Evolutionary conservation across 2,113 vertebrate genomes (phyloP).

Genomic region (Zosterops hypoxanthus): DNA sequence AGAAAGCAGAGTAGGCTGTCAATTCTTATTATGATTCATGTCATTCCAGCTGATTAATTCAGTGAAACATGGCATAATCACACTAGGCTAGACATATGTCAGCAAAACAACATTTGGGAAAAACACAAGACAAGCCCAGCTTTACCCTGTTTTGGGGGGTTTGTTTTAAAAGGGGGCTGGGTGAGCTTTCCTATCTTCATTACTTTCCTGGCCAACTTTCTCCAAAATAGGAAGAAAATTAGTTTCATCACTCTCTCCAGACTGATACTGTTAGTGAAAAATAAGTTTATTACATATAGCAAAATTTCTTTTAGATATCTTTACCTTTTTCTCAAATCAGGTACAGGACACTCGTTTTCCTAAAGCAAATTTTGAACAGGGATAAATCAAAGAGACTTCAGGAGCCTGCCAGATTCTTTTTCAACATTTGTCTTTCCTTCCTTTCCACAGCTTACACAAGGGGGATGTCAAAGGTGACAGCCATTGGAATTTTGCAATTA

Average conservation of each 20-base stretch:
- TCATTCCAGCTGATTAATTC: slow-evolving; percentile 48
- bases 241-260: not conserved
- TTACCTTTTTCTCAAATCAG: not conserved
- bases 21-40: slow-evolving; percentile 40
- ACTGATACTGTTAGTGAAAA: not conserved
- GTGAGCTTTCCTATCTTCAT: not conserved
- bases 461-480: not conserved
- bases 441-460: not conserved
- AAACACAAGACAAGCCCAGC: not conserved
- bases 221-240: not conserved
- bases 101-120: slow-evolving; percentile 11
- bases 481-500: not conserved
- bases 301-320: not conserved
- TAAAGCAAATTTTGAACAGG: not conserved
- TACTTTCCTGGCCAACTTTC: not conserved
- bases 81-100: slow-evolving; percentile 30
- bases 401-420: not conserved
- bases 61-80: slow-evolving; percentile 43
- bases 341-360: not conserved
- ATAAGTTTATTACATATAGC: not conserved
- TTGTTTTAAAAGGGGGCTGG: not conserved
- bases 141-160: not conserved
- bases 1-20: slow-evolving; percentile 34
- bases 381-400: not conserved
- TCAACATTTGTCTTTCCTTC: not conserved